A percentile compares a stretch with the other conserved stretches of the same genome.
These are phyloP conservation scores for Ellobius talpinus DNA, from an alignment of 2,113 vertebrate species.

Conservation along the genomic window DNA sequence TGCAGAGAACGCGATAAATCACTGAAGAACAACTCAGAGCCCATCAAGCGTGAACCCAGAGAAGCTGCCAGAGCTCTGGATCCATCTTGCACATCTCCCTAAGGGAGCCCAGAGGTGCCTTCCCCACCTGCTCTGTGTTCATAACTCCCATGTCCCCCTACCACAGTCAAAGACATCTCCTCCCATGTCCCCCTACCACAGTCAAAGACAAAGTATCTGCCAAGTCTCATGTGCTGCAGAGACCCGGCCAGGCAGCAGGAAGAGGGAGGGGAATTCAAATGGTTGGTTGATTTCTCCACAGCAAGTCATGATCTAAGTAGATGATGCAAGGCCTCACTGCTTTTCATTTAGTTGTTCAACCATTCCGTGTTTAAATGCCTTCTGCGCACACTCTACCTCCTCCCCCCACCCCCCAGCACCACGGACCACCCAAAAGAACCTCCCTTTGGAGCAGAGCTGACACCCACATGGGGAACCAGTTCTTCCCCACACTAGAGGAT, in stretches of 20 bases:
- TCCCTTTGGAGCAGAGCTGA: neutral
- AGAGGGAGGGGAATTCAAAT: neutral
- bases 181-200: neutral
- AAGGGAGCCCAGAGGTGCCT: neutral
- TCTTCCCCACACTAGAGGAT: neutral
- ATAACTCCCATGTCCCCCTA: neutral
- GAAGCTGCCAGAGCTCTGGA: accelerated
- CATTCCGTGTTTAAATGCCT: neutral
- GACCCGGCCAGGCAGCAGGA: accelerated
- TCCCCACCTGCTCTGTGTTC: neutral
- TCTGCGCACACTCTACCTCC: neutral
- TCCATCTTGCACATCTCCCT: neutral
- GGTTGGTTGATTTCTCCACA: accelerated
- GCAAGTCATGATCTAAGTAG: neutral
- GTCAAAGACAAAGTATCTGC: conserved; percentile 43
- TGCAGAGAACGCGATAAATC: conserved; percentile 54
- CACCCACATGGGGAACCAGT: neutral
- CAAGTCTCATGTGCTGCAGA: neutral
- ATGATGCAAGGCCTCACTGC: neutral
- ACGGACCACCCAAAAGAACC: neutral
- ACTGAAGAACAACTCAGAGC: neutral
- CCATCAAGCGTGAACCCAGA: neutral
- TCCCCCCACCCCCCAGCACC: neutral
- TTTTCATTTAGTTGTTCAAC: neutral
- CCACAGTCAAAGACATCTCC: neutral